Evolutionary conservation across 35 echinoderm and acorn worm species (phyloP), one percentile per base, ranked within the genome.

Genomic region (Apostichopus californicus): DNA sequence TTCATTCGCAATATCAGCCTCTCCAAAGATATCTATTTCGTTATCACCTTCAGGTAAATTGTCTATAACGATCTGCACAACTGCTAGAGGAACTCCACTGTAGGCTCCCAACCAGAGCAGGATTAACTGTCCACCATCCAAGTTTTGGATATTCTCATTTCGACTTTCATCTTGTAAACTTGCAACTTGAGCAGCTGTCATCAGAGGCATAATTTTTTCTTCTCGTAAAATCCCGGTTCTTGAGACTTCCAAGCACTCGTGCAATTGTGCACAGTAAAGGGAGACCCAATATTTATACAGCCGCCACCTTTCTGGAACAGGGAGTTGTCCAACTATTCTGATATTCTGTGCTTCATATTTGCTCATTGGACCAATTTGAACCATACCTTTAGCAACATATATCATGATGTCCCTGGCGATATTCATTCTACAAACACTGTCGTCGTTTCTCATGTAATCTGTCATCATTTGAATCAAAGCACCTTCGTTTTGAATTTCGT

Each of bases 221-320:
- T 89, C 86, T 34, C 64, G 11, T 20, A 89, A 28, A 10, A 89
- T 46, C 0, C 25, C 64, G 20, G 60, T 54, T 25, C 22, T 60
- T 11, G 86, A 89, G 15, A 89, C 86, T 3, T 26, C 64, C 61
- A 89, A 75, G 6, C 86, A 65, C 28, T 89, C n/a, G 18, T 80
- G 85, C 26, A 89, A 54, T n/a, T 89, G 7, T 55, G 6, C 26
- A 34, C 84, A 80, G 54, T 89, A 89, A 21, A 89, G 68, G 6
- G 86, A 72, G 57, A 87, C 24, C 95, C 95, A 96, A 80, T 87
- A 91, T 78, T 92, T 66, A 87, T 96, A 96, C 18, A 96, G 73
- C 20, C 92, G 87, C 95, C 95, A 96, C 12, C 92, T 83, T 28
- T 96, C 88, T 14, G 55, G 9, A 8, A 86, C 14, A 14, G 58